A percentile compares a stretch with the other conserved stretches of the same genome.
Conservation (phyloP, 2,113 vertebrate genomes). For the Percina caprodes region DNA sequence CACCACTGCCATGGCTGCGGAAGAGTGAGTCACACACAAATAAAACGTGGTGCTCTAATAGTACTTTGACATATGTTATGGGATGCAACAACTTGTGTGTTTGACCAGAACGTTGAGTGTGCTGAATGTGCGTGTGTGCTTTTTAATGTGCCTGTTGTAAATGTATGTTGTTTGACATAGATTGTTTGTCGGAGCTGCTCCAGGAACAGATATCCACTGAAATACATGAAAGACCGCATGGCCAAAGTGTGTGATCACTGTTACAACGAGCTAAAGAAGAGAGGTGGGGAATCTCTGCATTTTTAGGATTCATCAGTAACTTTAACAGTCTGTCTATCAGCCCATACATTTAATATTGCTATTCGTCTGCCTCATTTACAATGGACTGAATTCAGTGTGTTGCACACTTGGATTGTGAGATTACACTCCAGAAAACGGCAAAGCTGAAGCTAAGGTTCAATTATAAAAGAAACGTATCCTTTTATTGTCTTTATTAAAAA, state of each 20-base stretch:
- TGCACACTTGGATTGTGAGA: neutral
- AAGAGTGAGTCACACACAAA: constrained; percentile 86
- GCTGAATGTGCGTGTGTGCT: neutral
- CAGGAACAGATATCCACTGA: constrained; percentile 94
- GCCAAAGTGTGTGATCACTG: constrained; percentile 97
- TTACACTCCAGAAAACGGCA: no score
- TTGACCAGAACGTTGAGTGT: neutral
- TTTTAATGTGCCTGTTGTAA: constrained; percentile 3
- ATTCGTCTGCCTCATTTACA: neutral
- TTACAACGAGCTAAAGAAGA: constrained; percentile 90
- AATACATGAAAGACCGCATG: constrained; percentile 94
- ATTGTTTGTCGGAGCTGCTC: constrained; percentile 97
- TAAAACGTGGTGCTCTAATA: neutral
- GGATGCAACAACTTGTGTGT: neutral
- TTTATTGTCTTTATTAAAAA: no score
- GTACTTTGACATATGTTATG: neutral
- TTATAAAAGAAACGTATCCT: no score
- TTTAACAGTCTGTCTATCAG: neutral
- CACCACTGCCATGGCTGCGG: constrained; percentile 97
- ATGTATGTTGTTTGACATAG: constrained; percentile 75
- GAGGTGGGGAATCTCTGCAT: constrained; percentile 78
- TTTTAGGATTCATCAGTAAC: neutral
- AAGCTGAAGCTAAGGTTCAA: no score
- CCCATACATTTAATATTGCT: neutral
- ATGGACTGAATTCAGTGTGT: neutral